A percentile compares a stretch with the other conserved stretches of the same genome.
Evolutionary conservation across 2,113 vertebrate species (phyloP).

Genomic region (Mellivora capensis): DNA sequence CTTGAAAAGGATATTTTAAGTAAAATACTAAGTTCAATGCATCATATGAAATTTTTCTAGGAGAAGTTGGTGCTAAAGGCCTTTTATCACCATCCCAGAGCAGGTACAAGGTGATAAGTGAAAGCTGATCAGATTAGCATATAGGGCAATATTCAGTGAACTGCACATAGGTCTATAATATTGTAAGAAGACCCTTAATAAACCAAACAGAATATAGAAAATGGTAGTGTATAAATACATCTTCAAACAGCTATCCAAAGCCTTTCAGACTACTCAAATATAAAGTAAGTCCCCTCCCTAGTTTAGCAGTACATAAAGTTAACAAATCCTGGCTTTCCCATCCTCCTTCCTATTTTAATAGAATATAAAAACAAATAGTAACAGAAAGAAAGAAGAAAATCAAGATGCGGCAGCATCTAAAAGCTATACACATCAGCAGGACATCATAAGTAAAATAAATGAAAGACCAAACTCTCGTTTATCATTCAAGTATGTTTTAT

Average conservation of each 20-base stretch:
- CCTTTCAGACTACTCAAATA: neutral
- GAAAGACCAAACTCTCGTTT: slow-evolving; percentile 4
- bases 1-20: neutral
- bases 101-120: slow-evolving; percentile 10
- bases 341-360: neutral
- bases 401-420: neutral
- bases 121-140: neutral
- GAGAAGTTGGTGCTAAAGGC: neutral
- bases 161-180: neutral
- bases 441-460: neutral
- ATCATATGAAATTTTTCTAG: slow-evolving; percentile 21
- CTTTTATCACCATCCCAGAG: neutral
- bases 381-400: slow-evolving; percentile 35
- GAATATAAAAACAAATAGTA: slow-evolving; percentile 11
- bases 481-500: neutral
- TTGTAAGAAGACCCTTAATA: neutral
- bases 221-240: neutral
- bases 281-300: neutral
- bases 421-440: neutral
- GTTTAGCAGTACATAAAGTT: neutral
- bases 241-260: neutral
- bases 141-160: neutral
- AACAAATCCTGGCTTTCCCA: neutral
- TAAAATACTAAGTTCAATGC: neutral
- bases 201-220: neutral